Evolutionary conservation across 2,113 vertebrate genomes (phyloP).

Genomic region (Recurvirostra avosetta): DNA sequence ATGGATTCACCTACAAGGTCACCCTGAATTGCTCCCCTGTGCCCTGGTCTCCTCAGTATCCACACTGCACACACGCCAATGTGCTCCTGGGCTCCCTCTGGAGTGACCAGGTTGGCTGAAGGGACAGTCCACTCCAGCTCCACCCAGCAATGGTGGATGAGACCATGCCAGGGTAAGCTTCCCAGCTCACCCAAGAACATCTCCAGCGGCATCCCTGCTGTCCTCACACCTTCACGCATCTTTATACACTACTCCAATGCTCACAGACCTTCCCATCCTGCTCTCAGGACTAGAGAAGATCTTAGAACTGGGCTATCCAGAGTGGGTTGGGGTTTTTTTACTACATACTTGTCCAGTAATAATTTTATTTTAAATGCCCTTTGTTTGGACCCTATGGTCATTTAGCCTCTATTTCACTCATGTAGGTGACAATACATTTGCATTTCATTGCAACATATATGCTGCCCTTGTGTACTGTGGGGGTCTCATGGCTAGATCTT

Average conservation of each 20-base stretch:
- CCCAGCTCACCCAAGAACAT: not conserved
- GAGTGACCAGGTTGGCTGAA: not conserved
- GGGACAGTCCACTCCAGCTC: not conserved
- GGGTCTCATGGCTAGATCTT: not conserved
- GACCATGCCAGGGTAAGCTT: not conserved
- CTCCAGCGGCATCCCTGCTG: not conserved
- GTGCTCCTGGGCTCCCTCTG: not conserved
- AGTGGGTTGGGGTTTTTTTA: not conserved
- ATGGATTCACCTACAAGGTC: not conserved
- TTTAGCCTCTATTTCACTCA: not conserved
- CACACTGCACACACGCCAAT: accelerated
- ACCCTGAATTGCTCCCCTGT: not conserved
- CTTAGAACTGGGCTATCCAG: not conserved
- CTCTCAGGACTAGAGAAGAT: not conserved
- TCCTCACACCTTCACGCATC: not conserved
- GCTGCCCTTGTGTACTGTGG: not conserved
- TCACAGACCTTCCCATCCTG: not conserved
- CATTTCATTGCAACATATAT: not conserved
- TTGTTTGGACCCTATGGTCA: not conserved
- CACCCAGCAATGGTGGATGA: accelerated
- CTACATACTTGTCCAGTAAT: not conserved
- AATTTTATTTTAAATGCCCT: not conserved
- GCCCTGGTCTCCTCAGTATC: not conserved
- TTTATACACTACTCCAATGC: not conserved
- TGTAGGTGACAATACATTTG: not conserved